These are phyloP conservation scores for Aythya baeri DNA, from an alignment of 2,113 vertebrate genomes.

Conservation along the genomic window DNA sequence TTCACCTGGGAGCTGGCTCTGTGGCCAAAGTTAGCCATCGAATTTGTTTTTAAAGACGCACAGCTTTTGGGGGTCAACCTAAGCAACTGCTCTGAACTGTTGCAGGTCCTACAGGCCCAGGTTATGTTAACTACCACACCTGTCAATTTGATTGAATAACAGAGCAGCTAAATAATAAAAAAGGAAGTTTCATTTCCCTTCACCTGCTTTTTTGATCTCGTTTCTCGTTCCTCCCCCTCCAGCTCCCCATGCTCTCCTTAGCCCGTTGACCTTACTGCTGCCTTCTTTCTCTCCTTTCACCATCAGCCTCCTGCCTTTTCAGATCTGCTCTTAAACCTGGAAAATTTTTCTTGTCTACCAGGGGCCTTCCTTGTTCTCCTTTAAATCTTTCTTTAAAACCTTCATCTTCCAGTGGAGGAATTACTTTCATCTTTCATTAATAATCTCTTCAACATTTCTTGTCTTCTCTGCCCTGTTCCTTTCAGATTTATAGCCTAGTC, in stretches of 20 bases:
- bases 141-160: conserved; percentile 23
- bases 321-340: background rate
- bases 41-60: background rate
- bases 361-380: background rate
- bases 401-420: background rate
- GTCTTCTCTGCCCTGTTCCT: background rate
- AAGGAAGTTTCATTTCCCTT: conserved; percentile 48
- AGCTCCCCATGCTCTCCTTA: background rate
- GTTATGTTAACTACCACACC: background rate
- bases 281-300: background rate
- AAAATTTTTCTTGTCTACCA: background rate
- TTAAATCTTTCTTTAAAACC: conserved; percentile 18
- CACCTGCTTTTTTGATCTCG: conserved; percentile 25
- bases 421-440: conserved; percentile 33
- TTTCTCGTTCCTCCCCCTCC: background rate
- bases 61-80: background rate
- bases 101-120: background rate
- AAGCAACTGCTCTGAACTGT: background rate
- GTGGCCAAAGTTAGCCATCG: background rate
- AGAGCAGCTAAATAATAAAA: conserved; percentile 30
- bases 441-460: conserved; percentile 19
- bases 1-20: rapidly evolving
- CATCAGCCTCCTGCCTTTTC: background rate
- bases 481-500: conserved; percentile 15
- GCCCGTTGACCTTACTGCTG: conserved; percentile 13